Evolutionary conservation across 2,113 vertebrate species (phyloP).

Genomic region (Vidua chalybeata): DNA sequence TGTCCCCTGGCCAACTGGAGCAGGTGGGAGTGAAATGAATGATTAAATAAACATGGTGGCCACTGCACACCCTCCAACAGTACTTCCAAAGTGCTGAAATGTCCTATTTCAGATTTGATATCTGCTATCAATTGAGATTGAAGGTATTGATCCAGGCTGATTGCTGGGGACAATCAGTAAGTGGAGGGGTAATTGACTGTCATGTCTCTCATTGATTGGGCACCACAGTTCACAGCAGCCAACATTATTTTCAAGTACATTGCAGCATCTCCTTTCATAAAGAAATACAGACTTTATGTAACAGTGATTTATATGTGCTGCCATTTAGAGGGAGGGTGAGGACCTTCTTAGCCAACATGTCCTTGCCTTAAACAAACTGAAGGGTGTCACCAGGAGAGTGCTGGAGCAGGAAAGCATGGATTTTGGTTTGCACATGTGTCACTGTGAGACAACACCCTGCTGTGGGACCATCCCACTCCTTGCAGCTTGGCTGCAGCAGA

Average conservation of each 20-base stretch:
- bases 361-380: not conserved
- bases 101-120: constrained; percentile 33
- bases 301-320: constrained; percentile 34
- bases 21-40: not conserved
- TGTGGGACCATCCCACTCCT: not conserved
- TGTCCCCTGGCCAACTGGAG: rapidly evolving
- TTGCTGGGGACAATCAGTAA: constrained; percentile 72
- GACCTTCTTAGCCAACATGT: not conserved
- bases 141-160: constrained; percentile 72
- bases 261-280: constrained; percentile 66
- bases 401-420: not conserved
- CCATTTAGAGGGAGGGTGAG: constrained; percentile 42
- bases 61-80: not conserved
- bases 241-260: constrained; percentile 66
- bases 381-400: not conserved
- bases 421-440: not conserved
- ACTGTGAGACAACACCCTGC: not conserved
- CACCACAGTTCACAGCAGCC: constrained; percentile 50
- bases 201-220: constrained; percentile 64
- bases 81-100: not conserved
- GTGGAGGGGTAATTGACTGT: constrained; percentile 74
- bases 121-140: constrained; percentile 70
- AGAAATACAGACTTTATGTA: constrained; percentile 47
- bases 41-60: not conserved
- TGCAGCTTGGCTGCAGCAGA: not conserved